phyloP scores from a whole-genome alignment of 1,140 invertebrate genomes.

The Cephus cinctus region DNA sequence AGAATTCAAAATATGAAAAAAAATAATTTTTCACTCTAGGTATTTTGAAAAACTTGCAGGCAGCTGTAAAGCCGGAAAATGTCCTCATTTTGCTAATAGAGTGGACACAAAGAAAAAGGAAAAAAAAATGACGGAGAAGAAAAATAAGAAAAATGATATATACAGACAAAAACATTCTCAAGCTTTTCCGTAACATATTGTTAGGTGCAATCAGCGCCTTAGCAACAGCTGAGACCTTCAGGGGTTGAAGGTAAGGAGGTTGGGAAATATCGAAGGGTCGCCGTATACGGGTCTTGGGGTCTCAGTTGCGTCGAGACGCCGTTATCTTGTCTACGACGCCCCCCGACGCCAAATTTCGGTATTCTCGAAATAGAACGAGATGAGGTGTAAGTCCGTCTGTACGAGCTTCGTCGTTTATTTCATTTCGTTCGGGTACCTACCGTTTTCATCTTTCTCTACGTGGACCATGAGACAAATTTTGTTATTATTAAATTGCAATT shows the following conservation, averaged over 20 bases:
- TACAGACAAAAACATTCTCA: background rate
- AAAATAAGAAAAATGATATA: background rate
- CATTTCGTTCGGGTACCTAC: background rate
- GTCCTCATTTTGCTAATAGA: no score
- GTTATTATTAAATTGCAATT: no score
- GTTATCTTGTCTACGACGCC: slow-evolving; percentile 34
- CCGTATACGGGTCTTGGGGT: slow-evolving; percentile 16
- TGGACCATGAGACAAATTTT: no score
- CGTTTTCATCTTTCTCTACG: no score
- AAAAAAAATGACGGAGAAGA: background rate
- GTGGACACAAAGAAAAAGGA: no score
- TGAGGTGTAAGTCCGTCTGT: slow-evolving; percentile 4
- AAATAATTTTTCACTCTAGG: no score
- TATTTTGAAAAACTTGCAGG: no score
- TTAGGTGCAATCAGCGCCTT: slow-evolving; percentile 32
- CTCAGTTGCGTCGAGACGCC: slow-evolving; percentile 27
- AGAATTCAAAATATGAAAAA: no score
- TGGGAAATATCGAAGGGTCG: slow-evolving; percentile 27
- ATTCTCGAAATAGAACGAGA: background rate
- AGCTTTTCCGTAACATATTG: slow-evolving; percentile 16
- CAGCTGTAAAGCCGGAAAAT: no score
- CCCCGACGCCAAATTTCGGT: slow-evolving; percentile 19
- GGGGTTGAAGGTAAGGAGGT: slow-evolving; percentile 10
- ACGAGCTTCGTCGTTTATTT: slow-evolving; percentile 5
- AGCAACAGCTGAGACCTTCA: slow-evolving; percentile 26